Percentiles rank a stretch among this genome's conserved stretches.
These are phyloP conservation scores for Neogobius melanostomus DNA, from an alignment of 2,113 vertebrate genomes.

Conservation along the genomic window DNA sequence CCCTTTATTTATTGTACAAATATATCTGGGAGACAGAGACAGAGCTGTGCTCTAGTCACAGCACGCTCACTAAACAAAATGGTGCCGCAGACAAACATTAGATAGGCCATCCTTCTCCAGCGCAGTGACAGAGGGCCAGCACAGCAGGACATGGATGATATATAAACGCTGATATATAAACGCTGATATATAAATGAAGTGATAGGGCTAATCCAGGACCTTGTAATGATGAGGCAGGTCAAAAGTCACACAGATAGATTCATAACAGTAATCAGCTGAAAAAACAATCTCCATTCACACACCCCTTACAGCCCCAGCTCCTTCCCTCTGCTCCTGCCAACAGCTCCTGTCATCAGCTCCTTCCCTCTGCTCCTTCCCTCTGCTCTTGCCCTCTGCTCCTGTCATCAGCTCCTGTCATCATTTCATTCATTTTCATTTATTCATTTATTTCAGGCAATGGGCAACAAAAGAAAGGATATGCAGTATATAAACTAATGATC, in stretches of 20 bases:
- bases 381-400: too few relatives aligned
- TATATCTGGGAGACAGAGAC: constrained; percentile 76
- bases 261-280: constrained; percentile 42
- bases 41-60: constrained; percentile 69
- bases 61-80: constrained; percentile 75
- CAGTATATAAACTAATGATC: too few relatives aligned
- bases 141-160: too few relatives aligned
- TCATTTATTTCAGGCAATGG: too few relatives aligned
- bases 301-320: neutral
- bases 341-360: too few relatives aligned
- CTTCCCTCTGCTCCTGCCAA: neutral
- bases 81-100: constrained; percentile 66
- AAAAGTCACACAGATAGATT: constrained; percentile 55
- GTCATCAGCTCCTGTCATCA: too few relatives aligned
- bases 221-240: constrained; percentile 50
- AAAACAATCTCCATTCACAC: constrained; percentile 34
- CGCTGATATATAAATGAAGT: constrained; percentile 30
- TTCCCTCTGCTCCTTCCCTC: too few relatives aligned
- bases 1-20: constrained; percentile 75
- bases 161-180: constrained; percentile 16
- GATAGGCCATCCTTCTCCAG: constrained; percentile 66
- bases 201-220: constrained; percentile 47
- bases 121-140: constrained; percentile 53
- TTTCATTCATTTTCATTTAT: too few relatives aligned
- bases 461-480: too few relatives aligned